These are phyloP conservation scores for Isoperla grammatica DNA, from an alignment of 2,888 invertebrate genomes.

Conservation along the genomic window DNA sequence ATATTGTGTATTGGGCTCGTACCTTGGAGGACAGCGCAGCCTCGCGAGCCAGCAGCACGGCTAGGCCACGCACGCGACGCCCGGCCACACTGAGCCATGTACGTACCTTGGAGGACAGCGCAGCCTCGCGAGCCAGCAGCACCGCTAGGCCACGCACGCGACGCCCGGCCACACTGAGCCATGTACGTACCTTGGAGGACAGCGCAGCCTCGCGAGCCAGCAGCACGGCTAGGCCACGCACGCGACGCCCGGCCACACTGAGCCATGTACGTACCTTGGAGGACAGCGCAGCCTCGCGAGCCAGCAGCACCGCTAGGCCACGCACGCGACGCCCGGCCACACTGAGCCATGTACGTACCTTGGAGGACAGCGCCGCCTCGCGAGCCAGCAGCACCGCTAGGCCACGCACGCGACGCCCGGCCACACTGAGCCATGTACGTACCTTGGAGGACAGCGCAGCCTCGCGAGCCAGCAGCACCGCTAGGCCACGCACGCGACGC, in stretches of 20 bases:
- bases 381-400: slow-evolving; percentile 68
- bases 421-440: too few species aligned
- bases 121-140: slow-evolving; percentile 68
- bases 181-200: slow-evolving; percentile 66
- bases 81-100: too few species aligned
- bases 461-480: slow-evolving; percentile 69
- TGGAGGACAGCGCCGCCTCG: slow-evolving; percentile 69
- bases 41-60: slow-evolving; percentile 69
- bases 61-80: slow-evolving; percentile 68
- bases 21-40: slow-evolving; percentile 69
- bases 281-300: slow-evolving; percentile 68
- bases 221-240: slow-evolving; percentile 69
- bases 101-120: slow-evolving; percentile 67
- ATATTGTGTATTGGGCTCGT: too few species aligned
- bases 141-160: slow-evolving; percentile 72
- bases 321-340: slow-evolving; percentile 71
- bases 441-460: slow-evolving; percentile 69
- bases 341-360: too few species aligned
- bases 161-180: too few species aligned
- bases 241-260: slow-evolving; percentile 70
- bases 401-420: slow-evolving; percentile 70
- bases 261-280: too few species aligned
- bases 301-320: slow-evolving; percentile 68
- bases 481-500: slow-evolving; percentile 68
- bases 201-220: slow-evolving; percentile 71